These are phyloP conservation scores for Euglossa dilemma DNA, from an alignment of 1,140 invertebrate genomes.

Conservation along the genomic window DNA sequence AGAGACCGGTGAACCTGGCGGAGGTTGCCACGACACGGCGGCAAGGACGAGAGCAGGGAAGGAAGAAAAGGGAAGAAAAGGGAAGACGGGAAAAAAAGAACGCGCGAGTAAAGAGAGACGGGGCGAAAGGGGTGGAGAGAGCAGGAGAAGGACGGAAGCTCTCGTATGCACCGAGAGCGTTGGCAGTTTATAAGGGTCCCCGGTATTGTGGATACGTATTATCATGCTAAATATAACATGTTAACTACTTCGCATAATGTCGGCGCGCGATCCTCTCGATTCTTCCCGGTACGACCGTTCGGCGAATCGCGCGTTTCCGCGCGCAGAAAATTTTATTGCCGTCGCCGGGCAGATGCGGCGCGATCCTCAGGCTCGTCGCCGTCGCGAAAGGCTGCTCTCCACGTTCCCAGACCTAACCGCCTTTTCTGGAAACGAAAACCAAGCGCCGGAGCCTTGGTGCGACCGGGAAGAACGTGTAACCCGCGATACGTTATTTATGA, in stretches of 20 bases:
- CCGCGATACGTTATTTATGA: not conserved
- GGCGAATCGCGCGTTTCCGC: conserved; percentile 67
- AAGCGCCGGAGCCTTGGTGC: not conserved
- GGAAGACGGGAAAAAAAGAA: conserved; percentile 55
- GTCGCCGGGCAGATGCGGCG: conserved; percentile 60
- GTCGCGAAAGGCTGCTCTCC: not conserved
- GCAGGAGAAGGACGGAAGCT: conserved; percentile 58
- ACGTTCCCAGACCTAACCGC: conserved; percentile 23
- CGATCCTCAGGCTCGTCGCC: not conserved
- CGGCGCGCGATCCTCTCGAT: conserved; percentile 64
- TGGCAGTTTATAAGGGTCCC: conserved; percentile 82
- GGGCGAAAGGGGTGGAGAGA: conserved; percentile 37
- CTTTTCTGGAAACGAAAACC: conserved; percentile 14
- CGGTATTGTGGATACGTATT: conserved; percentile 80
- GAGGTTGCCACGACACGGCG: conserved; percentile 49
- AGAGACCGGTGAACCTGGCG: conserved; percentile 24
- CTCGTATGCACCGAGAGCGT: conserved; percentile 75
- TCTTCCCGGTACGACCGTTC: conserved; percentile 55
- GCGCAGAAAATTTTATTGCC: conserved; percentile 68
- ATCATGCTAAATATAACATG: conserved; percentile 84
- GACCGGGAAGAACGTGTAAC: not conserved
- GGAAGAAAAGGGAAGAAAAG: conserved; percentile 38
- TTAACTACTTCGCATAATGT: conserved; percentile 83
- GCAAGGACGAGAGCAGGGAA: conserved; percentile 41
- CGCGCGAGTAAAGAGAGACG: conserved; percentile 17